Evolutionary conservation across 2,797 vertebrate species (phyloP).

Genomic region (Gadopsis marmoratus): DNA sequence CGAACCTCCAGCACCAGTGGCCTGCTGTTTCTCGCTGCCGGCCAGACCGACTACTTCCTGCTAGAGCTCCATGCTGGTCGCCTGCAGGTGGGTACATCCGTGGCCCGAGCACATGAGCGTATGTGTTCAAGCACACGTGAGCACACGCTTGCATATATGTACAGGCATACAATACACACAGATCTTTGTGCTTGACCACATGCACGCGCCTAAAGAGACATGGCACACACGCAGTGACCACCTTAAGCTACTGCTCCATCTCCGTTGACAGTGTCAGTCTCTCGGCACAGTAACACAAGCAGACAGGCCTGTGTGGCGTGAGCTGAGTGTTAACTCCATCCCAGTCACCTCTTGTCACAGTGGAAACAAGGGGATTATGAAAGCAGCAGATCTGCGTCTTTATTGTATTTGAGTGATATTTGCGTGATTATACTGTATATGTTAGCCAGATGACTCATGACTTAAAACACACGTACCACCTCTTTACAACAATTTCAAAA

Average conservation of each 20-base stretch:
- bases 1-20: conserved; percentile 89
- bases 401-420: neutral
- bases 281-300: conserved; percentile 60
- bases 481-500: neutral
- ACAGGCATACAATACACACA: conserved; percentile 22
- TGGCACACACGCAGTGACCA: conserved; percentile 21
- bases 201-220: neutral
- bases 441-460: neutral
- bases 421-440: neutral
- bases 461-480: neutral
- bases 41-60: conserved; percentile 86
- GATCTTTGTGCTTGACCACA: conserved; percentile 20
- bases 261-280: conserved; percentile 65
- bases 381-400: conserved; percentile 11
- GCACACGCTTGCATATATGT: conserved; percentile 20
- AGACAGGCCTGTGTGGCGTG: conserved; percentile 56
- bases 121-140: conserved; percentile 60
- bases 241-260: conserved; percentile 57
- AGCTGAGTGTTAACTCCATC: conserved; percentile 43
- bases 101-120: conserved; percentile 59
- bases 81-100: conserved; percentile 86
- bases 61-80: conserved; percentile 88
- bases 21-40: conserved; percentile 92
- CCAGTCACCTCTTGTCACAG: conserved; percentile 59
- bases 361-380: conserved; percentile 13